Evolutionary conservation across 1,140 invertebrate genomes (phyloP).

Genomic region (Drosophila baimaii): DNA sequence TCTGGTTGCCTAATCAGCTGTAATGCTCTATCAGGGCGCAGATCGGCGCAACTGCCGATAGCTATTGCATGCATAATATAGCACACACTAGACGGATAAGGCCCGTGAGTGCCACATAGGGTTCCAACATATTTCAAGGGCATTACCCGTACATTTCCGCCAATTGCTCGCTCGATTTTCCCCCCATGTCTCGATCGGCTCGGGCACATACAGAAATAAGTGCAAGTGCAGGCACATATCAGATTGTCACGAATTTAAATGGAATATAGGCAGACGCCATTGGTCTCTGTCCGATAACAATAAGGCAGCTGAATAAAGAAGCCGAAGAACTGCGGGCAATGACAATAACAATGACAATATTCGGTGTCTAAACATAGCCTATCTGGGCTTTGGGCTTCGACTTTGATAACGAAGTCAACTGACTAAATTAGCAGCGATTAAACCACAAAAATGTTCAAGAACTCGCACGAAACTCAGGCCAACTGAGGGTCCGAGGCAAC

Average conservation of each 20-base stretch:
- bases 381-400: conserved; percentile 14
- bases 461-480: neutral
- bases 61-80: neutral
- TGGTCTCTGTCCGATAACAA: neutral
- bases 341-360: conserved; percentile 10
- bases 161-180: conserved; percentile 1
- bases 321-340: neutral
- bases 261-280: too few relatives aligned
- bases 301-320: conserved; percentile 10
- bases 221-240: too few relatives aligned
- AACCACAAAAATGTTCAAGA: neutral
- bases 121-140: neutral
- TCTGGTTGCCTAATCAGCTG: neutral
- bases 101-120: neutral
- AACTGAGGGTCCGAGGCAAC: too few relatives aligned
- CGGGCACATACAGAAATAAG: neutral
- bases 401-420: conserved; percentile 3
- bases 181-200: neutral
- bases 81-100: neutral
- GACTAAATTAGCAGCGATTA: conserved; percentile 1
- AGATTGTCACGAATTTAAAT: too few relatives aligned
- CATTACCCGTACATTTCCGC: neutral
- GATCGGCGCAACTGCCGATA: neutral
- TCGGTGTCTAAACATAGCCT: conserved; percentile 6
- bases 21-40: neutral